Base-by-base conservation (phyloP, 2,888 invertebrate genomes). In the Eupithecia inturbata region DNA sequence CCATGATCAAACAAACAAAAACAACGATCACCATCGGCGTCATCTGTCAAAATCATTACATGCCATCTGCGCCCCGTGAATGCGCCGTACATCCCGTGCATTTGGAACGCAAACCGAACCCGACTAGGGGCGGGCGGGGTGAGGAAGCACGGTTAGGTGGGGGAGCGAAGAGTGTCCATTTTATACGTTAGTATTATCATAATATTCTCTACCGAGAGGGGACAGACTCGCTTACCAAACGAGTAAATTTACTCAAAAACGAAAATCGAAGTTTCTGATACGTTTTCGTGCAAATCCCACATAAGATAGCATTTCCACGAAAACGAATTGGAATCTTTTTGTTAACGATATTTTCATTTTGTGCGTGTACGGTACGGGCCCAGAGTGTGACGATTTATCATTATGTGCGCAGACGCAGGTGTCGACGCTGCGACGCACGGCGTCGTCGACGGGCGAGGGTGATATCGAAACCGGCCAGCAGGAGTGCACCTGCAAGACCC, bases 401-500 rank as follows among this genome's bases (percentile, higher is more conserved):
- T 70, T 69, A 41, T 39, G 31, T 41, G 28, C 10, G 3, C 75
- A 76, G 83, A 95, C 95, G 0, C 96, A 96, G 72, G 96, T 96
- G 0, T 95, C 95, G 81, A 95, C 96, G 71, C 89, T 96, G 39
- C 95, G 96, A 22, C 86, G 87, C n/a, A 87, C 90, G 0, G 88
- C 82, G 0, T 91, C 91, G 31, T 90, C 89, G 75, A 88, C 89
- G 1, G 91, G 88, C 0, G 91, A 89, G 0, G 91, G 88, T 10
- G 90, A 89, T 16, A 87, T 83, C 0, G 91, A 87, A 4, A 79
- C 31, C 0, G 88, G 87, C 0, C 68, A 77, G 1, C 88, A 89
- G 73, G 89, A 91, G 41, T 94, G 94, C 78, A 81, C 87, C 22
- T 94, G 94, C 86, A 93, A 89, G 79, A 80, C 82, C 5, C 87